phyloP scores from a whole-genome alignment of 2,888 invertebrate species.

The Fabriciana adippe region DNA sequence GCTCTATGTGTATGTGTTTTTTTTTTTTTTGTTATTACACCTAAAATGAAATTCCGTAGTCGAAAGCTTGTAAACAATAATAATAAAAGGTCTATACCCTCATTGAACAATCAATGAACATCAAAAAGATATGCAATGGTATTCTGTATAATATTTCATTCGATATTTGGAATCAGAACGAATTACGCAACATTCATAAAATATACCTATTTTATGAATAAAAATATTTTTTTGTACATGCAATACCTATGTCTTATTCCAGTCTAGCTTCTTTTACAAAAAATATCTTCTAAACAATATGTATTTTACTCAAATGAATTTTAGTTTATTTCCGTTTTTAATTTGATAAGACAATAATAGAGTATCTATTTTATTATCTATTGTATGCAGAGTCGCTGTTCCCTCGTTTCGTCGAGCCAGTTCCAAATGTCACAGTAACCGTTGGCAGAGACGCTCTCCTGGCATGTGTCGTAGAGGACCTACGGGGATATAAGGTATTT shows the following conservation, averaged over 20 bases:
- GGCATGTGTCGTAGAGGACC: conserved; percentile 94
- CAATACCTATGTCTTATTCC: background rate
- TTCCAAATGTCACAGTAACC: conserved; percentile 94
- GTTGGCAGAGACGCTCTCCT: conserved; percentile 93
- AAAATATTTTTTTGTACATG: no score
- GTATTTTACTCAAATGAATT: background rate
- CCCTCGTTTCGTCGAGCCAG: conserved; percentile 93
- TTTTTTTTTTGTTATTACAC: no score
- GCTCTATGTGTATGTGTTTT: no score
- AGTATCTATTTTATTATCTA: conserved; percentile 24
- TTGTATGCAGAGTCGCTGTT: conserved; percentile 78
- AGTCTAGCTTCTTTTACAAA: background rate
- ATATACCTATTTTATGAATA: no score
- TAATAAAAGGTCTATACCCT: no score
- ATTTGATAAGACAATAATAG: conserved; percentile 30
- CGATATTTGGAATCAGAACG: no score
- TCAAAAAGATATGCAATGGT: no score
- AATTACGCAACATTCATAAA: no score
- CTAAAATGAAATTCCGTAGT: no score
- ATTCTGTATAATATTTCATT: no score
- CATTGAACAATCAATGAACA: no score
- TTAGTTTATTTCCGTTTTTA: background rate
- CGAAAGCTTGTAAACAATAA: no score
- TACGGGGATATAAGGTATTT: conserved; percentile 91
- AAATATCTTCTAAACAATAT: background rate